These are phyloP conservation scores for Pagrus major DNA, from an alignment of 2,113 vertebrate species.

Conservation along the genomic window DNA sequence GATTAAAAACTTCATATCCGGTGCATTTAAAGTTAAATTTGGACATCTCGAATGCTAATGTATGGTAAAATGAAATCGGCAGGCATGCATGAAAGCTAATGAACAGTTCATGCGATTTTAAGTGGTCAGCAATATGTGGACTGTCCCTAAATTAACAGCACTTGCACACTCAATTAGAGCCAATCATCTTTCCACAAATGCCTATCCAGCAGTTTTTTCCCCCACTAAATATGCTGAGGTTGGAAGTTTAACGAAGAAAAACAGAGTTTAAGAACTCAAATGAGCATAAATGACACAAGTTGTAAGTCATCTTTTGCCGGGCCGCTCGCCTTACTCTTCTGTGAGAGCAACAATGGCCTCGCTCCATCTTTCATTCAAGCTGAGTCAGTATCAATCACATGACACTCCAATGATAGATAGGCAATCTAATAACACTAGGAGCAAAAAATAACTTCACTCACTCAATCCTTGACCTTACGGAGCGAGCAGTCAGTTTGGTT, in stretches of 20 bases:
- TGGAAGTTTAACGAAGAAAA: not conserved
- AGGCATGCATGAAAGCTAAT: slow-evolving; percentile 25
- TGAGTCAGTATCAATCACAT: slow-evolving; percentile 72
- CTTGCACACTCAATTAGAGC: slow-evolving; percentile 9
- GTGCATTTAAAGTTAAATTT: slow-evolving; percentile 15
- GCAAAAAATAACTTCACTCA: slow-evolving; percentile 74
- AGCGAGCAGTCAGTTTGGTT: slow-evolving; percentile 71
- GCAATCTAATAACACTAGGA: slow-evolving; percentile 74
- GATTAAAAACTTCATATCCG: slow-evolving; percentile 38
- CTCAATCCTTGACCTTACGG: slow-evolving; percentile 80
- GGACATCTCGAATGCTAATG: slow-evolving; percentile 31
- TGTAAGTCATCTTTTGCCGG: not conserved
- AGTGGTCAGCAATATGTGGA: slow-evolving; percentile 46
- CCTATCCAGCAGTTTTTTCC: slow-evolving; percentile 11
- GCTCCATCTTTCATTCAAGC: slow-evolving; percentile 68
- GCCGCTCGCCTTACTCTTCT: slow-evolving; percentile 4
- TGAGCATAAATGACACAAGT: no score
- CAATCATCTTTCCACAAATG: slow-evolving; percentile 8
- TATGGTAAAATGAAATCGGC: slow-evolving; percentile 28
- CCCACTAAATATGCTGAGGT: slow-evolving; percentile 10
- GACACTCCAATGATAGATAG: slow-evolving; percentile 68
- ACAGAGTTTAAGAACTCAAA: no score
- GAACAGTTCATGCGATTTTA: slow-evolving; percentile 10
- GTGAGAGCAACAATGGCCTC: slow-evolving; percentile 21
- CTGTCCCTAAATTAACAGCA: not conserved